Percentiles rank a stretch among this genome's conserved stretches.
phyloP scores from a whole-genome alignment of 2,113 vertebrate genomes.

The Condylura cristata region DNA sequence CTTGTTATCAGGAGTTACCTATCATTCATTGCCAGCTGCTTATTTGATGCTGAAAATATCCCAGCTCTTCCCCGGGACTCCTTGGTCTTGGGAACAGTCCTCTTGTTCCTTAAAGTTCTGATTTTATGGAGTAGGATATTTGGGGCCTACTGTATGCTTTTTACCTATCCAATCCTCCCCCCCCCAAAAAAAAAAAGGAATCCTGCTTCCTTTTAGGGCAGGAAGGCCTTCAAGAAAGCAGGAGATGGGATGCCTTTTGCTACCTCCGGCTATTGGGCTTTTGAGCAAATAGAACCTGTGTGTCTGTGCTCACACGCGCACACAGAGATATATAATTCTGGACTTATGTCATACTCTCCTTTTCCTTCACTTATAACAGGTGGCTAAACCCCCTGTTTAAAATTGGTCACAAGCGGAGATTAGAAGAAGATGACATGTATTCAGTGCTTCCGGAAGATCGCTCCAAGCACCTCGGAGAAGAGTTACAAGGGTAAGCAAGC shows the following conservation, averaged over 20 bases:
- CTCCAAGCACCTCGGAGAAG: conserved; percentile 91
- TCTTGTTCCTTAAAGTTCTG: neutral
- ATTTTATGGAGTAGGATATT: neutral
- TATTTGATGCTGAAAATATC: neutral
- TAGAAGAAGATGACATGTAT: conserved; percentile 97
- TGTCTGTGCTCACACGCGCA: neutral
- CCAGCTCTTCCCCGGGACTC: neutral
- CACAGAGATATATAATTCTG: neutral
- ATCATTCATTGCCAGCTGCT: neutral
- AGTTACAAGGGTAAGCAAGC: conserved; percentile 90
- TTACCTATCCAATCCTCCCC: neutral
- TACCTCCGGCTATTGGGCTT: neutral
- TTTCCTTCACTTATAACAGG: conserved; percentile 81
- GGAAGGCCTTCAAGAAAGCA: neutral
- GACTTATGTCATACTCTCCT: neutral
- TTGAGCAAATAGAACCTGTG: neutral
- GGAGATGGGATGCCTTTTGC: neutral
- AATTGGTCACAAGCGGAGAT: conserved; percentile 90
- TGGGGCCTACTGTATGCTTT: neutral
- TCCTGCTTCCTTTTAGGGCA: neutral
- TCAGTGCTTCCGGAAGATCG: conserved; percentile 91
- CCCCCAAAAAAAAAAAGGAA: too few species aligned
- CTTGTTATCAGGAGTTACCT: neutral
- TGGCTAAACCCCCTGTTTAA: conserved; percentile 96
- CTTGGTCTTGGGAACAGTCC: neutral